These are phyloP conservation scores for Pseudochromis fuscus DNA, from an alignment of 2,797 vertebrate genomes.

Conservation along the genomic window DNA sequence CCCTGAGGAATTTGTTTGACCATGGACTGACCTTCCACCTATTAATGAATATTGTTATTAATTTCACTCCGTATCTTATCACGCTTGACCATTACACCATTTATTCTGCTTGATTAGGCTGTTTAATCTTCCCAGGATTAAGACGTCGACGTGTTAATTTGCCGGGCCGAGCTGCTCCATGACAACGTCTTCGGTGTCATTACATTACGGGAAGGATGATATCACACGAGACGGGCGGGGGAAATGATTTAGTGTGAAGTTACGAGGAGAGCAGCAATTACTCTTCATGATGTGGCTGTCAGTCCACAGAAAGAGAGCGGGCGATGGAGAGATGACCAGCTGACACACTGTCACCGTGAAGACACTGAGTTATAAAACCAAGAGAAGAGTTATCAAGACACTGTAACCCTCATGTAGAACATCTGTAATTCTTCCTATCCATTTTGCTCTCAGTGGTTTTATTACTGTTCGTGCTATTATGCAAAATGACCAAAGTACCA, in stretches of 20 bases:
- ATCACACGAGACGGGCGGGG: constrained; percentile 35
- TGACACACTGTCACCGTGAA: constrained; percentile 1
- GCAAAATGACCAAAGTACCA: no score
- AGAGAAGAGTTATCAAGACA: constrained; percentile 6
- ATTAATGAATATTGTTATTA: constrained; percentile 41
- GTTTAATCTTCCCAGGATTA: constrained; percentile 43
- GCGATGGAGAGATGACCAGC: constrained; percentile 15
- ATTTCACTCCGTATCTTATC: constrained; percentile 33
- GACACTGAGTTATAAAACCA: neutral
- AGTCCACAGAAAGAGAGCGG: neutral
- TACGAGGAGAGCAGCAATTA: constrained; percentile 44
- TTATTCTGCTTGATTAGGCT: constrained; percentile 37
- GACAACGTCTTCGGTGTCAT: constrained; percentile 44
- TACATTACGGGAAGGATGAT: constrained; percentile 37
- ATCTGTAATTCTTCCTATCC: neutral
- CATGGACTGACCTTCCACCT: constrained; percentile 27
- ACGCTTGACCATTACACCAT: constrained; percentile 20
- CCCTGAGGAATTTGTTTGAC: constrained; percentile 13
- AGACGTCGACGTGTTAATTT: constrained; percentile 35
- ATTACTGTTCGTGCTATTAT: no score
- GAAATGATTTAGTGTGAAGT: constrained; percentile 35
- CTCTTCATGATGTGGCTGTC: constrained; percentile 40
- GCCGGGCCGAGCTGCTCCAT: constrained; percentile 33
- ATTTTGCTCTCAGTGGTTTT: neutral
- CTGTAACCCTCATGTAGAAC: neutral